Base-by-base conservation (phyloP, 1,140 invertebrate species). In the Drosophila lacteicornis region DNA sequence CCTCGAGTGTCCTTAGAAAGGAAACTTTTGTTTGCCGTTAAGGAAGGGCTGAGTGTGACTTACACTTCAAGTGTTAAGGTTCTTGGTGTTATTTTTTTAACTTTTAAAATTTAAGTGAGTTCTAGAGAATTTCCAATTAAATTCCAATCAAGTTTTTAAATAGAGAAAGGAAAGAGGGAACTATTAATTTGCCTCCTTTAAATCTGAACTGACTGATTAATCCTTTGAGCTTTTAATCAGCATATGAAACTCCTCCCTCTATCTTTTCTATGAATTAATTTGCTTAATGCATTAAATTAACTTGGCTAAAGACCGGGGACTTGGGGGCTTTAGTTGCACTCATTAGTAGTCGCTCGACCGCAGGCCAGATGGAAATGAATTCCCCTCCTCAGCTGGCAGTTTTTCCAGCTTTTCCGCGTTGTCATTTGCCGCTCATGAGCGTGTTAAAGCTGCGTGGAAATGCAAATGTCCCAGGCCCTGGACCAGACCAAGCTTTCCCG, bases 401-500 rank as follows among this genome's bases (percentile, higher is more conserved):
- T 56, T 59, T 49, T 12, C 33, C 45, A 11, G 30, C 49, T 51
- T 47, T 43, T 36, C 55, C 19, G 40, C 70, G 27, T 30, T 59
- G 69, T 51, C 68, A 80, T 84, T 85, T 66, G 65, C 57, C 68
- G 77, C 82, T 83, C 82, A 85, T 62, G 71, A 83, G 82, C 83
- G 81, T 85, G 77, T 74, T 60, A 36, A 75, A 85, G 73, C 75
- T 84, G 81, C 82, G 81, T 73, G 79, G 66, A 85, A 83, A 85
- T 83, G 81, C 78, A 80, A 76, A 83, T 83, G 67, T 73, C 69
- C 53, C 69, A 45, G 62, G 62, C 56, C 62, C 60, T 45, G 62
- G 55, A 56, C 27, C 66, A 67, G 63, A 15, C 12, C 62, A 46
- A 40, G 38, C 53, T 68, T 79, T 19, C 30, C 40, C 11, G 36